Evolutionary conservation across 2,888 invertebrate genomes (phyloP).

Genomic region (Esperia sulphurella): DNA sequence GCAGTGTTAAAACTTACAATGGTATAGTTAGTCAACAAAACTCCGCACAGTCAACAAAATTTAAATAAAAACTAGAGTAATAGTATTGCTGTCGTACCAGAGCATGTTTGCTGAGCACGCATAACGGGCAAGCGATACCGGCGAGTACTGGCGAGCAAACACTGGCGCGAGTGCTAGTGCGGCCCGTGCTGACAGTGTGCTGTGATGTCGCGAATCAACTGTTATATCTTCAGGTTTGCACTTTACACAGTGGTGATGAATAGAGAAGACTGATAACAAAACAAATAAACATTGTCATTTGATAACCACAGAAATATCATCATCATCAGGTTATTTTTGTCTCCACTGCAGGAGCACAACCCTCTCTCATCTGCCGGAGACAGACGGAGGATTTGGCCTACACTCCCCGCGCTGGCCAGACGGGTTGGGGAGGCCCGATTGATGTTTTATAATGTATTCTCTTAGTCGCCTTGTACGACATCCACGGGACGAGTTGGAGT

Average conservation of each 20-base stretch:
- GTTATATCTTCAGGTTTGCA: constrained; percentile 8
- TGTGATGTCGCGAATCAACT: constrained; percentile 42
- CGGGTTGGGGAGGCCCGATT: no score
- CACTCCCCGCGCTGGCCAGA: no score
- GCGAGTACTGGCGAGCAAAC: constrained; percentile 47
- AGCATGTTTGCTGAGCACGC: constrained; percentile 15
- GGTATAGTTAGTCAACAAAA: not conserved
- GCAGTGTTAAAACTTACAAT: not conserved
- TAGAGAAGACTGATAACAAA: no score
- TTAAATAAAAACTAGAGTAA: constrained; percentile 3
- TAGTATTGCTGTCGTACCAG: not conserved
- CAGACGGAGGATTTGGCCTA: no score
- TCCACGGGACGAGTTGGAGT: no score
- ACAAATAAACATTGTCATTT: no score
- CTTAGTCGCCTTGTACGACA: no score
- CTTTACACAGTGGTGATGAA: not conserved
- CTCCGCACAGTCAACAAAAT: not conserved
- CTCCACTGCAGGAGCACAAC: no score
- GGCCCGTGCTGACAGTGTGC: constrained; percentile 12
- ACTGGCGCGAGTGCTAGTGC: constrained; percentile 46
- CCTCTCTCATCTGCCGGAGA: no score
- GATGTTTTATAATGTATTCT: no score
- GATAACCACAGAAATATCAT: no score
- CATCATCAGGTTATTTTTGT: no score
- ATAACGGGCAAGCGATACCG: constrained; percentile 21